phyloP scores from a whole-genome alignment of 2,113 vertebrate genomes.

The Gadus macrocephalus region DNA sequence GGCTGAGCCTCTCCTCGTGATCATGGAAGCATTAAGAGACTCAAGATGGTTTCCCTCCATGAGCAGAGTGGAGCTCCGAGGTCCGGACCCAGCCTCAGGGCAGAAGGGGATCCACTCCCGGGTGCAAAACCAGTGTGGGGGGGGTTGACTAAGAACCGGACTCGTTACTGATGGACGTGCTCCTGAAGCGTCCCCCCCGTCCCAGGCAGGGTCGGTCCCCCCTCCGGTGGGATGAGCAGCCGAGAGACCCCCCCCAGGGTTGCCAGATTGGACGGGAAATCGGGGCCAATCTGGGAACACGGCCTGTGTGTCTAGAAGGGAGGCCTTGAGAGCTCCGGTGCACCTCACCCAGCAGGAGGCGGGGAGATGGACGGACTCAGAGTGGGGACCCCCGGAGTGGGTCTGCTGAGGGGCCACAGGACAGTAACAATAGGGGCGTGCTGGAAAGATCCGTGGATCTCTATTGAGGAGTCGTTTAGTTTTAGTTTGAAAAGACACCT shows the following conservation, averaged over 20 bases:
- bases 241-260: constrained; percentile 35
- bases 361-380: constrained; percentile 27
- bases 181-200: constrained; percentile 39
- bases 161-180: constrained; percentile 51
- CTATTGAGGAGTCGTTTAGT: not conserved
- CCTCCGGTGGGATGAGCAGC: constrained; percentile 39
- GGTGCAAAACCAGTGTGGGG: constrained; percentile 27
- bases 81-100: constrained; percentile 10
- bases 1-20: no score
- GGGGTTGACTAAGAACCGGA: constrained; percentile 47
- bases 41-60: no score
- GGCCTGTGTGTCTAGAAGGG: constrained; percentile 42
- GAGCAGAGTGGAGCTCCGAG: not conserved
- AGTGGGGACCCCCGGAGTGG: constrained; percentile 12
- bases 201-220: constrained; percentile 46
- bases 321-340: constrained; percentile 47
- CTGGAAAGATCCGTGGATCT: constrained; percentile 32
- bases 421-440: constrained; percentile 36
- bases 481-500: not conserved
- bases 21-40: no score
- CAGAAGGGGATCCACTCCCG: constrained; percentile 28
- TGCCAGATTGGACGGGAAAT: no score
- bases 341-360: constrained; percentile 27
- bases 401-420: constrained; percentile 13
- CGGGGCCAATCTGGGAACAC: no score